A percentile compares a stretch with the other conserved stretches of the same genome.
These are phyloP conservation scores for Saturnia pavonia DNA, from an alignment of 2,888 invertebrate species.

Conservation along the genomic window DNA sequence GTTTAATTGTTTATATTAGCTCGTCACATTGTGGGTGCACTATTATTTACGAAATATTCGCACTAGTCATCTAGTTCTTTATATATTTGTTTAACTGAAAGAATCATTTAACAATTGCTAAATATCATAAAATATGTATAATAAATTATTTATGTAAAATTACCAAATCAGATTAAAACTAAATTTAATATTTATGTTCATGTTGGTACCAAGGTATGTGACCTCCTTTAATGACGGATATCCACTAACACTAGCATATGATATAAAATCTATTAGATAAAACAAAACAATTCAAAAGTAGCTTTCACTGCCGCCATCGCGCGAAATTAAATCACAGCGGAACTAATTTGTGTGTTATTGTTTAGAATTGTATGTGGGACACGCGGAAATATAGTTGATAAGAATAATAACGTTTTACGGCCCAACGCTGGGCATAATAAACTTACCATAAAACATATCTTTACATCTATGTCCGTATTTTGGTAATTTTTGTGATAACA, in stretches of 20 bases:
- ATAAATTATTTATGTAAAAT: too few relatives aligned
- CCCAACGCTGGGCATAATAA: constrained; percentile 1
- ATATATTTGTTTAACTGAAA: too few relatives aligned
- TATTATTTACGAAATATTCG: too few relatives aligned
- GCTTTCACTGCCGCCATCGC: constrained; percentile 1
- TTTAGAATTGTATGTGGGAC: constrained; percentile 9
- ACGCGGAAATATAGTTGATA: constrained; percentile 8
- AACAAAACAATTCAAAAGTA: constrained; percentile 4
- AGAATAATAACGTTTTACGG: constrained; percentile 4
- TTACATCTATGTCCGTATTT: not conserved
- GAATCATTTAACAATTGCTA: too few relatives aligned
- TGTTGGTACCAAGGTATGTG: not conserved
- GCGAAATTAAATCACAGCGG: not conserved
- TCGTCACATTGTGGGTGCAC: too few relatives aligned
- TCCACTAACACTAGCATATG: not conserved
- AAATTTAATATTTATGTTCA: not conserved
- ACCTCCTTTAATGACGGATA: not conserved
- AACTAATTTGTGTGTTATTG: constrained; percentile 5
- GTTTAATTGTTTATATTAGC: too few relatives aligned
- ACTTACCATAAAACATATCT: not conserved
- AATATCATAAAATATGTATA: too few relatives aligned
- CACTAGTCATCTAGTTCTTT: too few relatives aligned
- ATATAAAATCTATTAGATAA: not conserved
- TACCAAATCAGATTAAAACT: too few relatives aligned
- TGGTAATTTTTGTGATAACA: not conserved